phyloP scores from a whole-genome alignment of 2,888 invertebrate species.

The Lasioglossum villosulum region DNA sequence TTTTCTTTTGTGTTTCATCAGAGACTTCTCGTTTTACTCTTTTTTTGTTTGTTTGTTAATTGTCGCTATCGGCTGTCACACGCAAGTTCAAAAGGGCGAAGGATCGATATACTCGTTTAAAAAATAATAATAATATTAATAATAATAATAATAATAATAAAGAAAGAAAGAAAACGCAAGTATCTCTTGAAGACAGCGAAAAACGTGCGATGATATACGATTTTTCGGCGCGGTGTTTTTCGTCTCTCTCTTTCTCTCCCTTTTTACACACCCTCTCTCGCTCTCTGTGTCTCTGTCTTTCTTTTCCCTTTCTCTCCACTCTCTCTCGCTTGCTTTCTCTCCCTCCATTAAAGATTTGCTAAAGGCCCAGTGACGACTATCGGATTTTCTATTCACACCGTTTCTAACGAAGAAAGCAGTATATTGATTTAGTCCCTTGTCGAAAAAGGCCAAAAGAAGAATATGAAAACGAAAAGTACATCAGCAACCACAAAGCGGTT shows the following conservation, averaged over 20 bases:
- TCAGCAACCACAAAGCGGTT: slow-evolving; percentile 30
- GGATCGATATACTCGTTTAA: slow-evolving; percentile 36
- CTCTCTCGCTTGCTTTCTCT: slow-evolving; percentile 14
- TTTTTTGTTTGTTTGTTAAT: slow-evolving; percentile 19
- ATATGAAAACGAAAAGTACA: slow-evolving; percentile 21
- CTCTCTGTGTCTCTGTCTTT: slow-evolving; percentile 9
- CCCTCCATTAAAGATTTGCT: slow-evolving; percentile 21
- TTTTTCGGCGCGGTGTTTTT: slow-evolving; percentile 36
- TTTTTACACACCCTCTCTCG: slow-evolving; percentile 13
- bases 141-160: slow-evolving; percentile 23
- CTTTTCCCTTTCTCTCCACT: neutral
- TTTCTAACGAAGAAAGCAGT: slow-evolving; percentile 26
- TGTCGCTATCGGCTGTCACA: slow-evolving; percentile 49
- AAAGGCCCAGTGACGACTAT: slow-evolving; percentile 33
- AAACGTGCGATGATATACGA: slow-evolving; percentile 26
- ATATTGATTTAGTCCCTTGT: neutral
- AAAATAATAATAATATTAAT: slow-evolving; percentile 24
- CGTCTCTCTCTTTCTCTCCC: neutral
- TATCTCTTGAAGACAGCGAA: slow-evolving; percentile 36
- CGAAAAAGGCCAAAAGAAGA: slow-evolving; percentile 16
- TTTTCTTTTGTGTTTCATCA: slow-evolving; percentile 28
- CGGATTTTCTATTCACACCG: slow-evolving; percentile 22
- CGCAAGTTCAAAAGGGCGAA: slow-evolving; percentile 40
- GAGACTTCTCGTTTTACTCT: slow-evolving; percentile 26
- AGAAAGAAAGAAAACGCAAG: slow-evolving; percentile 42